phyloP scores from a whole-genome alignment of 2,888 invertebrate genomes.

The Sphaerophoria taeniata region DNA sequence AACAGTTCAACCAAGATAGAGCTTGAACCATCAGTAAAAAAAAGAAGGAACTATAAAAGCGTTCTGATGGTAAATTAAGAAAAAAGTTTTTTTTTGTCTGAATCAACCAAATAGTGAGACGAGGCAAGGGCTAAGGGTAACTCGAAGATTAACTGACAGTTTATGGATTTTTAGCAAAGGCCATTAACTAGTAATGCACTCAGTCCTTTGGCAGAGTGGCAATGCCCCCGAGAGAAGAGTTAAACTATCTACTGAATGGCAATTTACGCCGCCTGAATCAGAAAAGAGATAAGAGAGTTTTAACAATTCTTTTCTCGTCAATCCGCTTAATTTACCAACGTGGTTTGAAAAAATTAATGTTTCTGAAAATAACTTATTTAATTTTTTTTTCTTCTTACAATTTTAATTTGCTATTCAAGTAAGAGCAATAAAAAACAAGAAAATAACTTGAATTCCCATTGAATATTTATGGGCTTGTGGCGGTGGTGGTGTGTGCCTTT shows the following conservation, averaged over 20 bases:
- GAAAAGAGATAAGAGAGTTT: conserved; percentile 56
- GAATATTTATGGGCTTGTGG: background rate
- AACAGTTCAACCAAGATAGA: conserved; percentile 18
- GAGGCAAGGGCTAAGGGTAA: conserved; percentile 40
- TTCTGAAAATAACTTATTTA: background rate
- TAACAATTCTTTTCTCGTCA: conserved; percentile 2
- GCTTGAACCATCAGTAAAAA: background rate
- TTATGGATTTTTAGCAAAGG: conserved; percentile 68
- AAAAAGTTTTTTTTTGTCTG: background rate
- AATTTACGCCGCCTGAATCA: conserved; percentile 53
- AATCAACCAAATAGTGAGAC: background rate
- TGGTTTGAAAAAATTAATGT: conserved; percentile 11
- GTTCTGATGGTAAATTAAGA: conserved; percentile 47
- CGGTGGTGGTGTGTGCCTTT: background rate
- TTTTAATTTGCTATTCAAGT: conserved; percentile 13
- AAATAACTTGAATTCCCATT: background rate
- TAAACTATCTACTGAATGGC: conserved; percentile 53
- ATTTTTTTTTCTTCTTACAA: conserved; percentile 9
- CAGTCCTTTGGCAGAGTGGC: background rate
- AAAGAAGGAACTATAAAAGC: background rate
- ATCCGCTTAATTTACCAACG: conserved; percentile 11
- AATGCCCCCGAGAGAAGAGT: conserved; percentile 33
- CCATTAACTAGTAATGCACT: conserved; percentile 51
- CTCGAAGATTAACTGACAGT: conserved; percentile 67
- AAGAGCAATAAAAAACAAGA: background rate